These are phyloP conservation scores for Poecilus cupreus DNA, from an alignment of 2,888 invertebrate genomes.

Conservation along the genomic window DNA sequence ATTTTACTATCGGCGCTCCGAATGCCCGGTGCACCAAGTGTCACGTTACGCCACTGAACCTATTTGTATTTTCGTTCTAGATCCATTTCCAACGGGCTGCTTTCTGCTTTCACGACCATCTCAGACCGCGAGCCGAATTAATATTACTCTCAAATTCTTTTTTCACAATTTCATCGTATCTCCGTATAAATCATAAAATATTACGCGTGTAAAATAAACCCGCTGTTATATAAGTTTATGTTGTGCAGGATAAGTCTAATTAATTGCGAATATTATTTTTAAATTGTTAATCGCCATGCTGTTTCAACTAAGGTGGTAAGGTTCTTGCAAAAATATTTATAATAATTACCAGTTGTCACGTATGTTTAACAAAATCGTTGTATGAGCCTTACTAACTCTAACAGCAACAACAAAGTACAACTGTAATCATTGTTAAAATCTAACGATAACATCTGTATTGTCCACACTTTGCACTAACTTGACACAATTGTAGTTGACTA, in stretches of 20 bases:
- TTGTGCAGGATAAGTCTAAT: conserved; percentile 37
- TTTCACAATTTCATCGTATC: conserved; percentile 45
- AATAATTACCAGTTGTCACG: conserved; percentile 51
- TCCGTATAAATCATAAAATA: conserved; percentile 31
- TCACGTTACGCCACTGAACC: conserved; percentile 56
- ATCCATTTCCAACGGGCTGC: conserved; percentile 55
- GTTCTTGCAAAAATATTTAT: conserved; percentile 53
- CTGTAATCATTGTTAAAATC: background rate
- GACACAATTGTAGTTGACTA: conserved; percentile 13
- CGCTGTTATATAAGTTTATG: conserved; percentile 34
- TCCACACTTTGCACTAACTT: background rate
- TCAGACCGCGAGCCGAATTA: conserved; percentile 54
- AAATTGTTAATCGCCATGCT: conserved; percentile 58
- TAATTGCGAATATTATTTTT: conserved; percentile 47
- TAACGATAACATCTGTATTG: background rate
- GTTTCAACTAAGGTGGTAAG: conserved; percentile 58
- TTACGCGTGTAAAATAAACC: conserved; percentile 35
- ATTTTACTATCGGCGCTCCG: background rate
- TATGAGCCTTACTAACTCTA: conserved; percentile 58
- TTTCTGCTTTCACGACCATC: conserved; percentile 48
- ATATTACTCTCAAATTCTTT: conserved; percentile 54
- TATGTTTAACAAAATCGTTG: conserved; percentile 54
- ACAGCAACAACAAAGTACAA: conserved; percentile 43
- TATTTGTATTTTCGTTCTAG: conserved; percentile 60
- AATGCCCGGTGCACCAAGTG: background rate